Evolutionary conservation across 2,113 vertebrate genomes (phyloP).

Genomic region (Cyprinodon variegatus): DNA sequence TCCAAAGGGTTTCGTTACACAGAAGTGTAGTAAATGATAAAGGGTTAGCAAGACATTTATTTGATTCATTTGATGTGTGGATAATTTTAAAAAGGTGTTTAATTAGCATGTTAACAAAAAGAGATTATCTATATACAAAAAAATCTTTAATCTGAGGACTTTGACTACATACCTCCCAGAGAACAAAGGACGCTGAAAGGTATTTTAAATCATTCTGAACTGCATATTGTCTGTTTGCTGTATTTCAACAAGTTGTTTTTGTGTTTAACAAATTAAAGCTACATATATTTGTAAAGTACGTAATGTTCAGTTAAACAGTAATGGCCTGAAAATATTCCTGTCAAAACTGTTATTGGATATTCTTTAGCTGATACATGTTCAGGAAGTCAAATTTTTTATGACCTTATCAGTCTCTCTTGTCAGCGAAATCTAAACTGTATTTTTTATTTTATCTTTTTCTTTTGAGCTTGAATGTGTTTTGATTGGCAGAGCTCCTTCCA

Average conservation of each 20-base stretch:
- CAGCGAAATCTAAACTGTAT: too few species aligned
- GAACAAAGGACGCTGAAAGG: neutral
- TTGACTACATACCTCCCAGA: rapidly evolving
- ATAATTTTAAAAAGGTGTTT: neutral
- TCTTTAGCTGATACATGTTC: neutral
- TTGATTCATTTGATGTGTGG: neutral
- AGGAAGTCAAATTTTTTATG: neutral
- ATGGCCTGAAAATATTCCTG: too few species aligned
- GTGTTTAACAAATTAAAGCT: too few species aligned
- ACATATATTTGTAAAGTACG: neutral
- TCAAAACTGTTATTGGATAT: neutral
- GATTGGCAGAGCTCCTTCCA: too few species aligned
- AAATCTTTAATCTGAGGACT: rapidly evolving
- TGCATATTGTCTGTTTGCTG: neutral
- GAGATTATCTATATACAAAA: neutral
- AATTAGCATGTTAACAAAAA: neutral
- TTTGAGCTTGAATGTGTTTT: too few species aligned
- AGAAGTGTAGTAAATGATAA: neutral
- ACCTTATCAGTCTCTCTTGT: too few species aligned
- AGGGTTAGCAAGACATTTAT: neutral
- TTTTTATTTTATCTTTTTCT: too few species aligned
- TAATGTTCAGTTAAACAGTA: too few species aligned
- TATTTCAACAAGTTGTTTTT: too few species aligned
- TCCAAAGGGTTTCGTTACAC: neutral
- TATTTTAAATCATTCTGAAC: neutral